A percentile compares a stretch with the other conserved stretches of the same genome.
Evolutionary conservation across 35 echinoderm and acorn worm genomes (phyloP).

Genomic region (Nesometra sesokonis): DNA sequence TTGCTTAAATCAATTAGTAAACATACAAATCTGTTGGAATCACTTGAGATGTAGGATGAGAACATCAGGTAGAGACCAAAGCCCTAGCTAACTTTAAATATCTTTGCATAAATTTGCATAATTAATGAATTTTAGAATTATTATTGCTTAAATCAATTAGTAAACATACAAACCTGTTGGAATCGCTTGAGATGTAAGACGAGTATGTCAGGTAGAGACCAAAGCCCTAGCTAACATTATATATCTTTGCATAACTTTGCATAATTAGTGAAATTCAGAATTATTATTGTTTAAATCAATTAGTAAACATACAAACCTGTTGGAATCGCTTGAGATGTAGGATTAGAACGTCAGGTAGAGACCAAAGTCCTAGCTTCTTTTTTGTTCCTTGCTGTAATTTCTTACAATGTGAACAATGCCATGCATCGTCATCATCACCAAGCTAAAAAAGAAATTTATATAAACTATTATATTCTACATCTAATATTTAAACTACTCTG

Average conservation of each 20-base stretch:
- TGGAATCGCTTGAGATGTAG: conserved; percentile 96
- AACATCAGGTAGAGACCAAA: conserved; percentile 86
- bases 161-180: conserved; percentile 91
- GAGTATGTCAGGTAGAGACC: conserved; percentile 83
- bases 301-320: conserved; percentile 48
- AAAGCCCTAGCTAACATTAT: conserved; percentile 50
- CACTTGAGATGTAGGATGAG: conserved; percentile 93
- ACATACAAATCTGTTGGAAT: conserved; percentile 95
- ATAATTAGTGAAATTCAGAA: too few relatives aligned
- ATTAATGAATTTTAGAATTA: too few relatives aligned
- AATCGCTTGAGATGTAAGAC: conserved; percentile 94
- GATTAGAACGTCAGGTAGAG: conserved; percentile 78
- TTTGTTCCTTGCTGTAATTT: conserved; percentile 76
- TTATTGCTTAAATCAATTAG: too few relatives aligned
- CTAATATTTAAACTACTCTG: too few relatives aligned
- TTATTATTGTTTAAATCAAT: too few relatives aligned
- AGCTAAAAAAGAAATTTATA: neutral
- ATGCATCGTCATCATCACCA: conserved; percentile 72
- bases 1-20: too few relatives aligned
- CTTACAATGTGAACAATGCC: conserved; percentile 80
- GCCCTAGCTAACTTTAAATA: conserved; percentile 31
- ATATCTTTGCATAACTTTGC: too few relatives aligned
- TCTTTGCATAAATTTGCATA: too few relatives aligned
- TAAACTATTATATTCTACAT: too few relatives aligned
- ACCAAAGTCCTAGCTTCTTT: conserved; percentile 81